Evolutionary conservation across 2,888 invertebrate species (phyloP).

Genomic region (Drosophila subsilvestris): DNA sequence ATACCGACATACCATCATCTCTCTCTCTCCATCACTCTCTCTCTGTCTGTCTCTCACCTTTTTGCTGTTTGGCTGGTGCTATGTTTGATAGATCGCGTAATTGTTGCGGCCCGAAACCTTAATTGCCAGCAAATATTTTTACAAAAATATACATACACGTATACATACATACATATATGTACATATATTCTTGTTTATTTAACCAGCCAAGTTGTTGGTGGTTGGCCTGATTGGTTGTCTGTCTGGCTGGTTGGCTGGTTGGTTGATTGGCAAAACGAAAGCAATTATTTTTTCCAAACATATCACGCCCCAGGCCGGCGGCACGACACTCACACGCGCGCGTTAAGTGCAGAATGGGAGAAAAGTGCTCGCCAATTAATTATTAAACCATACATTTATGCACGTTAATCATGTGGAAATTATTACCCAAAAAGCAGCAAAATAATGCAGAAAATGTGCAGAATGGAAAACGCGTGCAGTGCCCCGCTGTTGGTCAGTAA

Average conservation of each 20-base stretch:
- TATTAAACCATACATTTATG: constrained; percentile 61
- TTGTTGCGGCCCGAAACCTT: constrained; percentile 54
- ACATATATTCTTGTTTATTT: constrained; percentile 17
- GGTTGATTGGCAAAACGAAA: constrained; percentile 18
- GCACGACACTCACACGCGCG: neutral
- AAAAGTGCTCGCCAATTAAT: constrained; percentile 53
- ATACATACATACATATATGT: constrained; percentile 15
- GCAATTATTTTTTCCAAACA: constrained; percentile 37
- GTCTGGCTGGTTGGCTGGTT: constrained; percentile 2
- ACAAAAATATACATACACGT: constrained; percentile 50
- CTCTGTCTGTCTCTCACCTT: neutral
- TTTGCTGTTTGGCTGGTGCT: neutral
- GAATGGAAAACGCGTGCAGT: constrained; percentile 17
- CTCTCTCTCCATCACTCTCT: neutral
- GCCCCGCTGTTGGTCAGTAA: constrained; percentile 62
- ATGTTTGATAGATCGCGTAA: constrained; percentile 57
- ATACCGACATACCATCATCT: neutral
- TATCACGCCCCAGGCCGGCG: constrained; percentile 24
- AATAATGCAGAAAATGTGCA: constrained; percentile 7
- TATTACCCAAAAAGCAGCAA: constrained; percentile 28
- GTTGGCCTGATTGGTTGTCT: neutral
- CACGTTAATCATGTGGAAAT: constrained; percentile 66
- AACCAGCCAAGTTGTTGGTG: constrained; percentile 14
- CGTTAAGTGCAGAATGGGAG: constrained; percentile 34
- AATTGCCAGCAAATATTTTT: constrained; percentile 59